Evolutionary conservation across 2,888 invertebrate genomes (phyloP).

Genomic region (Aspidiotus destructor): DNA sequence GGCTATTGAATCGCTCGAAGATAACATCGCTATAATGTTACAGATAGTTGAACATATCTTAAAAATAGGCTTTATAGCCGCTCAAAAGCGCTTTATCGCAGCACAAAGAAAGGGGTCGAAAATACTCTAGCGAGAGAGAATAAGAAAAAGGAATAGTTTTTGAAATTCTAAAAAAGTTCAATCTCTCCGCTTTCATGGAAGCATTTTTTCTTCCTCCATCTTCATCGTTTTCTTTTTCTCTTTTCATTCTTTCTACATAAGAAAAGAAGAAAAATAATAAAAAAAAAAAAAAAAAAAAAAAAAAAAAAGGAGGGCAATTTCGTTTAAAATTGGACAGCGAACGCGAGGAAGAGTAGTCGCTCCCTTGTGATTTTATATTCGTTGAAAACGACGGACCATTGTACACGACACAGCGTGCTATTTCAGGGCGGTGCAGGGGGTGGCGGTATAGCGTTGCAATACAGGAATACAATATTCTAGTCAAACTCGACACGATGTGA

Average conservation of each 20-base stretch:
- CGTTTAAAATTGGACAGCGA: conserved; percentile 25
- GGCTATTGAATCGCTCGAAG: background rate
- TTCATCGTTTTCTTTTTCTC: no score
- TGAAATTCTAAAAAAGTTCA: conserved; percentile 22
- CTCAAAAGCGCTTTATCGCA: background rate
- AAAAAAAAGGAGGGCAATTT: conserved; percentile 28
- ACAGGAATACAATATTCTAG: background rate
- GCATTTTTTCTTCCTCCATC: no score
- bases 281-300: conserved; percentile 9
- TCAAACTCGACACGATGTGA: conserved; percentile 28
- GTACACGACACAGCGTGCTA: background rate
- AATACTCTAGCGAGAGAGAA: conserved; percentile 7
- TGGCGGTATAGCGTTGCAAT: no score
- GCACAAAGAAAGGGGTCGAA: conserved; percentile 15
- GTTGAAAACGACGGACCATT: conserved; percentile 26
- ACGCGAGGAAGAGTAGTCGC: conserved; percentile 29
- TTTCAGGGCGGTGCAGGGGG: no score
- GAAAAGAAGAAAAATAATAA: background rate
- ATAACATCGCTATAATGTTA: background rate
- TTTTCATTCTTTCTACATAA: conserved; percentile 11
- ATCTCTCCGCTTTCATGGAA: conserved; percentile 15
- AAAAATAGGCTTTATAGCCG: no score
- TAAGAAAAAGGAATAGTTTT: conserved; percentile 29
- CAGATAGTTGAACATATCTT: background rate
- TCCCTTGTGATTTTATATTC: conserved; percentile 29